Percentiles rank a stretch among this genome's conserved stretches.
phyloP scores from a whole-genome alignment of 1,140 invertebrate species.

The Drosophila obscura region DNA sequence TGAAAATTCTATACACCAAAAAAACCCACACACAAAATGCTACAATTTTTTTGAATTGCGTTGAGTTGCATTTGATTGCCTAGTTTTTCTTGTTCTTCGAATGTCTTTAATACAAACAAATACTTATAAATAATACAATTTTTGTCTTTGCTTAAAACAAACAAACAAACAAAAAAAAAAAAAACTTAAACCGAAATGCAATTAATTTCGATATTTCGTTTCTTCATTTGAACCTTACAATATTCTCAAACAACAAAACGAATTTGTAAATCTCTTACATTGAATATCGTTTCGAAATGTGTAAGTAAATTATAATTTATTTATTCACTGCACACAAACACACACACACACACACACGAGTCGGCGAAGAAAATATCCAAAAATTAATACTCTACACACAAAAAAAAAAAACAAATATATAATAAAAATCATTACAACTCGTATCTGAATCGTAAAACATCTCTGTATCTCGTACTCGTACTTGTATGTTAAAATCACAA shows the following conservation, averaged over 20 bases:
- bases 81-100: too few species aligned
- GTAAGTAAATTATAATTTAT: conserved; percentile 65
- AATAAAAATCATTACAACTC: too few species aligned
- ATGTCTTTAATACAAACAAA: too few species aligned
- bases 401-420: conserved; percentile 1
- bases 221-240: conserved; percentile 34
- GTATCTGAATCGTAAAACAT: background rate
- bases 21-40: background rate
- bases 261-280: conserved; percentile 68
- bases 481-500: too few species aligned
- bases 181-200: conserved; percentile 10
- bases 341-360: background rate
- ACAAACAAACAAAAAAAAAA: too few species aligned
- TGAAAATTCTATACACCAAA: background rate
- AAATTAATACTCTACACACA: background rate
- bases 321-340: conserved; percentile 26
- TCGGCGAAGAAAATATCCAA: background rate
- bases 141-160: too few species aligned
- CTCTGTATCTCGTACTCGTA: too few species aligned
- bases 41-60: too few species aligned
- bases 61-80: too few species aligned
- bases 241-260: conserved; percentile 35
- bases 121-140: too few species aligned
- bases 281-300: conserved; percentile 62
- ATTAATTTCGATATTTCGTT: conserved; percentile 61